Percentiles rank a stretch among this genome's conserved stretches.
Evolutionary conservation across 2,888 invertebrate species (phyloP).

Genomic region (Philopedon plagiatum): DNA sequence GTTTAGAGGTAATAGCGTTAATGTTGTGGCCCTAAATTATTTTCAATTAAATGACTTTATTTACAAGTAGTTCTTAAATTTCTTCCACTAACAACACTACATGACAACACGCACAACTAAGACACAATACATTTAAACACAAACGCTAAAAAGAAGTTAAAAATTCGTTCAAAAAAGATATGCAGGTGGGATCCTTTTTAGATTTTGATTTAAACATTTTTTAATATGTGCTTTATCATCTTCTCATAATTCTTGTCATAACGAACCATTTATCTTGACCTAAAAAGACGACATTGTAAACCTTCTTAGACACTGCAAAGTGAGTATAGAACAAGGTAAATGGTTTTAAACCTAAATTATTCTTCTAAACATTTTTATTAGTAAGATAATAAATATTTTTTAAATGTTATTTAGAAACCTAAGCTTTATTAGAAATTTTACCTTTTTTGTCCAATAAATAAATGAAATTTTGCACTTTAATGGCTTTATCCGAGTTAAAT

Average conservation of each 20-base stretch:
- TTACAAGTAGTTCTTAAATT: constrained; percentile 27
- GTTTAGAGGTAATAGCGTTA: neutral
- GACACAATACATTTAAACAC: neutral
- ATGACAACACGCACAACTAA: constrained; percentile 33
- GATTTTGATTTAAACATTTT: too few relatives aligned
- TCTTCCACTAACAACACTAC: constrained; percentile 37
- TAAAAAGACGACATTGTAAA: too few relatives aligned
- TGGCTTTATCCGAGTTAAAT: neutral
- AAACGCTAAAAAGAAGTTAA: constrained; percentile 20
- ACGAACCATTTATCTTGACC: too few relatives aligned
- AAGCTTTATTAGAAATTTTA: constrained; percentile 16
- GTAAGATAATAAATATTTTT: constrained; percentile 6
- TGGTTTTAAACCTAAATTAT: neutral
- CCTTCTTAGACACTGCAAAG: neutral
- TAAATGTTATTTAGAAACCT: constrained; percentile 5
- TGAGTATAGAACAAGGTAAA: neutral
- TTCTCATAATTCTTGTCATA: too few relatives aligned
- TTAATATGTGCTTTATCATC: too few relatives aligned
- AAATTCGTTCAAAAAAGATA: constrained; percentile 30
- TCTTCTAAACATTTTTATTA: constrained; percentile 4
- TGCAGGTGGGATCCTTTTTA: neutral
- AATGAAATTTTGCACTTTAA: neutral
- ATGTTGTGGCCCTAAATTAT: neutral
- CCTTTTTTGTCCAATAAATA: neutral
- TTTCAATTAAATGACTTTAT: constrained; percentile 9